These are phyloP conservation scores for Tympanuchus pallidicinctus DNA, from an alignment of 2,113 vertebrate species.

Conservation along the genomic window DNA sequence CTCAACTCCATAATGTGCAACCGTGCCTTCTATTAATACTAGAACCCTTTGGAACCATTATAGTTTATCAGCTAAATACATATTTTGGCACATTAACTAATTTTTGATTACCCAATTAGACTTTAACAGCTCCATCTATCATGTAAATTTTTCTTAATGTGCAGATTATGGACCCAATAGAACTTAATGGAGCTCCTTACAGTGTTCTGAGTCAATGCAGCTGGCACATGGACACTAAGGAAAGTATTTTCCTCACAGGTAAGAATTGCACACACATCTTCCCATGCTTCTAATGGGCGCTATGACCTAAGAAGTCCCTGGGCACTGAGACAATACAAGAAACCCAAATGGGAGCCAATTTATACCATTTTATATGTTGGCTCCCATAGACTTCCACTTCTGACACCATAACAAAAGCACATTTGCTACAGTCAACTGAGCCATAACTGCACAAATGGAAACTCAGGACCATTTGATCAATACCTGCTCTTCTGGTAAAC, in stretches of 20 bases:
- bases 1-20: constrained; percentile 45
- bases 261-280: background rate
- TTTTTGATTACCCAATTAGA: constrained; percentile 75
- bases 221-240: constrained; percentile 52
- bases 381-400: background rate
- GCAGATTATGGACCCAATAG: constrained; percentile 72
- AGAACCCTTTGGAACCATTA: constrained; percentile 68
- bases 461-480: background rate
- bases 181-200: constrained; percentile 72
- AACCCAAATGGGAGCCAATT: background rate
- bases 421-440: background rate
- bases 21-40: constrained; percentile 60
- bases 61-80: constrained; percentile 75
- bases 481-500: background rate
- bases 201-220: constrained; percentile 58
- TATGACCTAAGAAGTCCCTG: background rate
- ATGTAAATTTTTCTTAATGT: constrained; percentile 71
- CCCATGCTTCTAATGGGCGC: background rate
- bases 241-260: constrained; percentile 19
- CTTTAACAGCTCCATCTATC: constrained; percentile 71
- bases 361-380: background rate
- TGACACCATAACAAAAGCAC: background rate
- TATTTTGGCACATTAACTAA: constrained; percentile 76
- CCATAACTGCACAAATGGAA: background rate
- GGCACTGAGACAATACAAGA: background rate